phyloP scores from a whole-genome alignment of 2,888 invertebrate species.

The Zootermopsis nevadensis region DNA sequence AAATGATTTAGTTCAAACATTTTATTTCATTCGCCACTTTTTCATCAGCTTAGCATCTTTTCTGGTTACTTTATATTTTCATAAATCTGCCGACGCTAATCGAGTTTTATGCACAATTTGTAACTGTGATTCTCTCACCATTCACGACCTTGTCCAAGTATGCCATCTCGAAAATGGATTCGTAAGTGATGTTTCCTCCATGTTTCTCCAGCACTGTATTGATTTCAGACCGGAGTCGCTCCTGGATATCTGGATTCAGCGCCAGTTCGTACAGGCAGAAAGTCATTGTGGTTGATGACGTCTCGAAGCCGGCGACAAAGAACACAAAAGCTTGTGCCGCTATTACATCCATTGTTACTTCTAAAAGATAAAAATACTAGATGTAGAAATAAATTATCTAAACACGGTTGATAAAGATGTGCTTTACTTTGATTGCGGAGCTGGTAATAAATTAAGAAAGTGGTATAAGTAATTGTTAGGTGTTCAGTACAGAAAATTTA shows the following conservation, averaged over 20 bases:
- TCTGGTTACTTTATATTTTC: too few species aligned
- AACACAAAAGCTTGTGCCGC: slow-evolving; percentile 70
- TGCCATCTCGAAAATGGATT: slow-evolving; percentile 58
- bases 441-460: too few species aligned
- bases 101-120: too few species aligned
- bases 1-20: too few species aligned
- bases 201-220: slow-evolving; percentile 62
- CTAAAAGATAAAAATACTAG: slow-evolving; percentile 60
- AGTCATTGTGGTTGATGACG: slow-evolving; percentile 69
- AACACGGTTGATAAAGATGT: slow-evolving; percentile 46
- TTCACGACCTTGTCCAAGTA: slow-evolving; percentile 59
- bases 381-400: too few species aligned
- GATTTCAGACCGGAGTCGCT: slow-evolving; percentile 64
- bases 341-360: slow-evolving; percentile 66
- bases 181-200: slow-evolving; percentile 57
- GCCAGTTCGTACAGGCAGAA: slow-evolving; percentile 69
- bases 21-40: too few species aligned
- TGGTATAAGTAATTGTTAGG: too few species aligned
- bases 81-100: too few species aligned
- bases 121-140: too few species aligned
- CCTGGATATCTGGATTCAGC: slow-evolving; percentile 64
- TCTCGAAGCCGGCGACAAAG: slow-evolving; percentile 72
- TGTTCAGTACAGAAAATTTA: too few species aligned
- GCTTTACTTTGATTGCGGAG: too few species aligned
- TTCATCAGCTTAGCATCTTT: too few species aligned